Conservation (phyloP, 2,113 vertebrate species). For the Cyprinodon tularosa region DNA sequence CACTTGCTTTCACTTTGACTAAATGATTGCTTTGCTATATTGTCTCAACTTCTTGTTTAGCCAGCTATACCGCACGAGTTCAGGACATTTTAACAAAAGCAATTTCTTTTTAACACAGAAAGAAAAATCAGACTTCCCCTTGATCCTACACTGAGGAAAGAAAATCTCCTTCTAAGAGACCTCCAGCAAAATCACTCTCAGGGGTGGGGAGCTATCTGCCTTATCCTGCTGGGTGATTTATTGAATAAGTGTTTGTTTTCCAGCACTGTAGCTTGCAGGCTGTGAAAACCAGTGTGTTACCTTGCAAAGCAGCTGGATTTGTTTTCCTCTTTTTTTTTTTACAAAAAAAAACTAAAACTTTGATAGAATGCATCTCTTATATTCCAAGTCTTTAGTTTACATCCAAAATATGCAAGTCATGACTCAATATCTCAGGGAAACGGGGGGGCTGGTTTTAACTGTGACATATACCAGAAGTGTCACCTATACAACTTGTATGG, state of each 20-base stretch:
- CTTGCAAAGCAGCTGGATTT: not conserved
- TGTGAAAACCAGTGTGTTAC: not conserved
- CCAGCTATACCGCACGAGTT: not conserved
- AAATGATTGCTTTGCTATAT: not conserved
- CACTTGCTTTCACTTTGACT: not conserved
- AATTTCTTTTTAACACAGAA: not conserved
- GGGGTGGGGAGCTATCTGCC: not conserved
- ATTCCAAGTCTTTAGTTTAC: not conserved
- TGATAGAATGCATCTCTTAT: not conserved
- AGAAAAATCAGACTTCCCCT: not conserved
- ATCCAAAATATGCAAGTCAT: not conserved
- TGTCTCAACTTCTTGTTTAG: not conserved
- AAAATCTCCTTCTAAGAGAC: not conserved
- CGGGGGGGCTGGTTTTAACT: not conserved
- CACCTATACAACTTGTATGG: not conserved
- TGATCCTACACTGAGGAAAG: not conserved
- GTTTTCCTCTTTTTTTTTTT: not conserved
- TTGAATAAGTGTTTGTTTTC: slow-evolving; percentile 11
- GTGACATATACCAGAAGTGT: not conserved
- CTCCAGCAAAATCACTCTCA: not conserved
- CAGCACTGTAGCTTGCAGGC: not conserved
- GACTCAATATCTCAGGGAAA: not conserved
- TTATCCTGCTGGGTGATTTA: slow-evolving; percentile 6
- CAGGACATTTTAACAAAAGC: not conserved
- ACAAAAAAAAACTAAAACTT: not conserved